Conservation (phyloP, 2,797 vertebrate species). For the Avahi laniger region DNA sequence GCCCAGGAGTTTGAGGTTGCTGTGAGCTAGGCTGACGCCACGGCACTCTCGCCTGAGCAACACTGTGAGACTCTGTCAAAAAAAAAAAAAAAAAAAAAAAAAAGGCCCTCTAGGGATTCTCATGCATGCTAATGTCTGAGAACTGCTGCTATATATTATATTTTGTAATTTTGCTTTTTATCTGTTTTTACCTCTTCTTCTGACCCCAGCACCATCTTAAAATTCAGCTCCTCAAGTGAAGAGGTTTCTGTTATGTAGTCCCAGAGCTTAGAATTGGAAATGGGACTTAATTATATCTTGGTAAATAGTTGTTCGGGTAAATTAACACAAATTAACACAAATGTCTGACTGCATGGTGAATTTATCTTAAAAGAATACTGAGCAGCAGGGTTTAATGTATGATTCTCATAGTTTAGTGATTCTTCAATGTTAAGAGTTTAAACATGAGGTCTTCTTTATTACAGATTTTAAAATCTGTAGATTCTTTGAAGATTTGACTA, state of each 20-base stretch:
- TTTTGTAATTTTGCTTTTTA: not conserved
- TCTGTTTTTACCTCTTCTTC: not conserved
- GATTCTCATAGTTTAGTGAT: not conserved
- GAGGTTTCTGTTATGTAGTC: not conserved
- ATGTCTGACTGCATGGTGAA: not conserved
- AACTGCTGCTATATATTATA: not conserved
- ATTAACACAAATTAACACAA: too few species aligned
- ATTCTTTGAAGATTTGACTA: constrained; percentile 1
- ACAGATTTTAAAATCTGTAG: not conserved
- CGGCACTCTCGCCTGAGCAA: too few species aligned
- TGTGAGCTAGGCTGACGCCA: too few species aligned
- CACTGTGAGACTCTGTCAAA: too few species aligned
- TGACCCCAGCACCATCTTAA: not conserved
- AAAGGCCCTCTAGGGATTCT: not conserved
- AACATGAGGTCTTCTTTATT: not conserved
- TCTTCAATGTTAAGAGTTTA: not conserved
- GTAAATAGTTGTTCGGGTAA: not conserved
- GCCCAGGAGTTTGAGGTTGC: too few species aligned
- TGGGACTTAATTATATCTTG: not conserved
- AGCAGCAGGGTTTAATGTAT: not conserved
- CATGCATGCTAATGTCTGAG: not conserved
- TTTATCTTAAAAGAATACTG: not conserved
- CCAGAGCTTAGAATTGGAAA: not conserved
- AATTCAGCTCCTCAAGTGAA: not conserved
- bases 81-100: too few species aligned